A percentile compares a stretch with the other conserved stretches of the same genome.
Conservation (phyloP, 2,797 vertebrate species). For the Siniperca obscura region DNA sequence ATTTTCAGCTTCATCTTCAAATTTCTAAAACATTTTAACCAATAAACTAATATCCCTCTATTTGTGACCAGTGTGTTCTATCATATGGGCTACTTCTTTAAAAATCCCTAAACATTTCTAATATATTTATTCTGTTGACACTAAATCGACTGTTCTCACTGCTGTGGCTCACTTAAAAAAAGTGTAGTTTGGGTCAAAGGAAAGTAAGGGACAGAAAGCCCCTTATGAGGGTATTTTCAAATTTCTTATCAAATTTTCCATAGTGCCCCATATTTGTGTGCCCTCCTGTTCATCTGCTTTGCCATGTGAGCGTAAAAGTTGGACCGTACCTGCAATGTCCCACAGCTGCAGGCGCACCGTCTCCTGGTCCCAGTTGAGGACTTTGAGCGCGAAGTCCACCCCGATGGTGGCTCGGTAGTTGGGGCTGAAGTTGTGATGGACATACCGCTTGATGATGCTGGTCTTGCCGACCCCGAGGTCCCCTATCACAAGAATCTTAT, state of each 20-base stretch:
- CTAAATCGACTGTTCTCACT: not conserved
- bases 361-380: conserved; percentile 96
- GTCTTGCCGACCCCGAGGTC: conserved; percentile 98
- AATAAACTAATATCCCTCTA: not conserved
- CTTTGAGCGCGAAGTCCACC: conserved; percentile 98
- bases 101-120: not conserved
- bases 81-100: not conserved
- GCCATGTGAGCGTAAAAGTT: conserved; percentile 40
- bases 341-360: conserved; percentile 96
- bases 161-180: not conserved
- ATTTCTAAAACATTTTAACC: too few species aligned
- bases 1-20: not conserved
- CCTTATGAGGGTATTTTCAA: accelerated
- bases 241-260: not conserved
- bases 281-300: accelerated
- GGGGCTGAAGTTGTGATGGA: conserved; percentile 97
- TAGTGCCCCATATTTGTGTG: too few species aligned
- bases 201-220: not conserved
- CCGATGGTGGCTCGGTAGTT: conserved; percentile 95
- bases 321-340: conserved; percentile 94
- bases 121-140: not conserved
- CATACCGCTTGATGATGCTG: conserved; percentile 98
- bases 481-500: conserved; percentile 97
- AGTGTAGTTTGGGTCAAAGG: not conserved
- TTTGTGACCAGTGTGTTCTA: too few species aligned